Base-by-base conservation (phyloP, 2,797 vertebrate species). In the Triplophysa yarkandensis region DNA sequence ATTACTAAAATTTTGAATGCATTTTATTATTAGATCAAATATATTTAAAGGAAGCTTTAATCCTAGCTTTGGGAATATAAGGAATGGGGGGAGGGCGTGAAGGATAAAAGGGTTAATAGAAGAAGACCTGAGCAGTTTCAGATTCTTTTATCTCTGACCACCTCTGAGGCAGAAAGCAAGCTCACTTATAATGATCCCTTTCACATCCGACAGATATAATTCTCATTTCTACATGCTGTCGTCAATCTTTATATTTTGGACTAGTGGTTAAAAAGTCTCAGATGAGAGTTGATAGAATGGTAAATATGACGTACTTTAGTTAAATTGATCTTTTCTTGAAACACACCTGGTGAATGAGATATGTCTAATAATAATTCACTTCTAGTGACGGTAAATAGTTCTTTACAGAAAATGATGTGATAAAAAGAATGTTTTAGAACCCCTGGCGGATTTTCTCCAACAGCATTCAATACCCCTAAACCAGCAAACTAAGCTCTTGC, bases 51-150 rank as follows among this genome's bases (percentile, higher is more conserved):
- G 19, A 39, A 27, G 25, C n/a, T 27, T 27, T 34, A 39, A 36
- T 19, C 52, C 61, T 4, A 61, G 13, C 39, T 74, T 39, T 50
- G 25, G 58, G 57, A 63, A 21, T 70, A 32, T 32, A 46, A 46
- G 17, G 17, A 7, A 60, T 8, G 19, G 55, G 55, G 36, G 41
- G 50, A 66, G 70, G 19, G 39, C 21, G 63, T 34, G 44, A 36
- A 57, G 19, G 13, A 21, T 57, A 58, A 77, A 17, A 16, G 30
- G 76, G 71, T 81, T 81, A 68, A 76, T 68, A 54, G 71, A 58
- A 28, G 50, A 69, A 71, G 44, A 46, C 17, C 11, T 62, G 52
- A 28, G 6, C 50, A 55, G 14, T 21, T 44, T 23, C 46, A 32
- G 36, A 9, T 77, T 61, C 7, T 54, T 75, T 65, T 75, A 67